phyloP scores from a whole-genome alignment of 2,113 vertebrate species.

The Sylvia atricapilla region DNA sequence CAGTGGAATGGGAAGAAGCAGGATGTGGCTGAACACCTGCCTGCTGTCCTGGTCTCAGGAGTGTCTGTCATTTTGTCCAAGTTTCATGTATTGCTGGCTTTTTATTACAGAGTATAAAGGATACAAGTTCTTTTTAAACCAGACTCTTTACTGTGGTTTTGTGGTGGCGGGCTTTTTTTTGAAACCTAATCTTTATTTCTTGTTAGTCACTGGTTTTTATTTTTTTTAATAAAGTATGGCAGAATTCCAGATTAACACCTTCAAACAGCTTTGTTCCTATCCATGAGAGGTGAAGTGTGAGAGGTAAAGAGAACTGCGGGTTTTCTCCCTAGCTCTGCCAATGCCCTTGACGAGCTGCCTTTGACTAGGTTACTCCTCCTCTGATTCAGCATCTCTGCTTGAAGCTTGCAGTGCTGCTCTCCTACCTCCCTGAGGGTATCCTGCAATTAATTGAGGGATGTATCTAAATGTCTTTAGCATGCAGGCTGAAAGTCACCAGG shows the following conservation, averaged over 20 bases:
- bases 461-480: slow-evolving; percentile 32
- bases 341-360: background rate
- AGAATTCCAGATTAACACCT: background rate
- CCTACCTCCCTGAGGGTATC: background rate
- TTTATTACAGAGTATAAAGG: background rate
- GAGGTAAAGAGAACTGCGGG: background rate
- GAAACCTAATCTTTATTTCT: background rate
- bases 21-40: background rate
- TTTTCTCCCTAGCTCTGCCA: background rate
- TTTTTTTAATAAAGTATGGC: background rate
- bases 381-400: slow-evolving; percentile 8
- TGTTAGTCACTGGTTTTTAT: background rate
- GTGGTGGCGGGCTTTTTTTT: rapidly evolving
- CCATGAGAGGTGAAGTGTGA: background rate
- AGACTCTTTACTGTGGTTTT: background rate
- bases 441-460: slow-evolving; percentile 8
- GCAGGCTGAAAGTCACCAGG: background rate
- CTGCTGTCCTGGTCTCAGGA: background rate
- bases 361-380: background rate
- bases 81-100: background rate
- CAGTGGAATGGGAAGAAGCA: background rate
- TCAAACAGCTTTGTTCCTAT: background rate
- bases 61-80: background rate
- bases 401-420: background rate
- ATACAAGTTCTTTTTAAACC: background rate